Evolutionary conservation across 1,140 invertebrate genomes (phyloP).

Genomic region (Steinernema feltiae): DNA sequence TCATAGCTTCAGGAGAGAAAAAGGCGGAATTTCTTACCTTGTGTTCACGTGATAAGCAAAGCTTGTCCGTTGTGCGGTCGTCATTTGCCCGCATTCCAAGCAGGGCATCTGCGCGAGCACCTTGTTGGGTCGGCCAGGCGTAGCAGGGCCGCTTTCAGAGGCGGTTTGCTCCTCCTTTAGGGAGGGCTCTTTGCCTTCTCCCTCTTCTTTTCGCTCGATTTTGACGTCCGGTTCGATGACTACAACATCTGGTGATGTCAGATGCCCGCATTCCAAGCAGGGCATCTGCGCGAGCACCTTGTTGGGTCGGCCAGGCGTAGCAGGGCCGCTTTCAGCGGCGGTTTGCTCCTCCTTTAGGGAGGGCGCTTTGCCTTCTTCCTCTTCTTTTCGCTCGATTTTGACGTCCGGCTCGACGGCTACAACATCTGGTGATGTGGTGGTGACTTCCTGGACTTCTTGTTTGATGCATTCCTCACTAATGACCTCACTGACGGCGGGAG

Average conservation of each 20-base stretch:
- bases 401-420: conserved; percentile 5
- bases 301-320: conserved; percentile 13
- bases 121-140: conserved; percentile 15
- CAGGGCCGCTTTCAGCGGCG: no score
- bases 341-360: no score
- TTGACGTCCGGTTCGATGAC: not conserved
- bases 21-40: conserved; percentile 15
- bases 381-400: not conserved
- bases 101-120: conserved; percentile 26
- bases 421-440: not conserved
- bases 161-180: no score
- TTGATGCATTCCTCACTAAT: not conserved
- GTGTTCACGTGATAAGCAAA: conserved; percentile 31
- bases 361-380: no score
- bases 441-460: not conserved
- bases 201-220: no score
- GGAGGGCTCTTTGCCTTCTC: no score
- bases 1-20: not conserved
- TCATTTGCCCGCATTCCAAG: conserved; percentile 27
- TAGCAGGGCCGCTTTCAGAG: no score
- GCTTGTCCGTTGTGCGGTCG: conserved; percentile 25
- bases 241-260: conserved; percentile 14
- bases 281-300: conserved; percentile 24
- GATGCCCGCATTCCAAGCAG: conserved; percentile 27
- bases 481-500: no score